Percentiles rank a stretch among this genome's conserved stretches.
phyloP scores from a whole-genome alignment of 2,797 vertebrate genomes.

The Lepus townsendii region DNA sequence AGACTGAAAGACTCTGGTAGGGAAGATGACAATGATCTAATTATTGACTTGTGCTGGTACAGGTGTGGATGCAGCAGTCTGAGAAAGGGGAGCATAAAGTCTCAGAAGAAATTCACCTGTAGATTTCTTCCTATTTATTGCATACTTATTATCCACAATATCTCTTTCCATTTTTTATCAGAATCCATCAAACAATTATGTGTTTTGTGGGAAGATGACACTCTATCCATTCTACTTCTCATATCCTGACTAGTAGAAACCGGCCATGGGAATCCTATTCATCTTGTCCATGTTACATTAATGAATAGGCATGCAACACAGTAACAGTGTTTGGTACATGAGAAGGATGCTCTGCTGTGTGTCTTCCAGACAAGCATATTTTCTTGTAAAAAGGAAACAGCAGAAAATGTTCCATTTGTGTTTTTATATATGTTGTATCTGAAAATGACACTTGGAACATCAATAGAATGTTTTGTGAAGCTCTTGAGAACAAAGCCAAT shows the following conservation, averaged over 20 bases:
- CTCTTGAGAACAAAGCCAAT: neutral
- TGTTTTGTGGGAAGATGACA: neutral
- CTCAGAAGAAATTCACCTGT: slow-evolving; percentile 62
- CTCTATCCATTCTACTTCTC: neutral
- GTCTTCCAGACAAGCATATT: neutral
- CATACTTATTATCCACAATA: neutral
- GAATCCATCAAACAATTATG: neutral
- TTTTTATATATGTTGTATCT: neutral
- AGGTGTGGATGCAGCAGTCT: slow-evolving; percentile 48
- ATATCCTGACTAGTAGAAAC: neutral
- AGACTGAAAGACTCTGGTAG: neutral
- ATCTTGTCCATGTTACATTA: neutral
- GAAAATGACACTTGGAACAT: neutral
- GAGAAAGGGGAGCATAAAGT: slow-evolving; percentile 62
- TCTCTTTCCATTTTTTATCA: neutral
- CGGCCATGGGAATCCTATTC: neutral
- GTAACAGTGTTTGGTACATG: neutral
- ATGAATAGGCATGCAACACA: neutral
- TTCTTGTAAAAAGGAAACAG: slow-evolving; percentile 1
- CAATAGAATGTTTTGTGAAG: neutral
- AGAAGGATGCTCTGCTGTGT: neutral
- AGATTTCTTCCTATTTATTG: neutral
- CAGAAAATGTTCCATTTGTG: neutral
- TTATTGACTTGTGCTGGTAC: slow-evolving; percentile 59
- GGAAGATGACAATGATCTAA: slow-evolving; percentile 53